Conservation (phyloP, 1,140 invertebrate genomes). For the Periplaneta americana region DNA sequence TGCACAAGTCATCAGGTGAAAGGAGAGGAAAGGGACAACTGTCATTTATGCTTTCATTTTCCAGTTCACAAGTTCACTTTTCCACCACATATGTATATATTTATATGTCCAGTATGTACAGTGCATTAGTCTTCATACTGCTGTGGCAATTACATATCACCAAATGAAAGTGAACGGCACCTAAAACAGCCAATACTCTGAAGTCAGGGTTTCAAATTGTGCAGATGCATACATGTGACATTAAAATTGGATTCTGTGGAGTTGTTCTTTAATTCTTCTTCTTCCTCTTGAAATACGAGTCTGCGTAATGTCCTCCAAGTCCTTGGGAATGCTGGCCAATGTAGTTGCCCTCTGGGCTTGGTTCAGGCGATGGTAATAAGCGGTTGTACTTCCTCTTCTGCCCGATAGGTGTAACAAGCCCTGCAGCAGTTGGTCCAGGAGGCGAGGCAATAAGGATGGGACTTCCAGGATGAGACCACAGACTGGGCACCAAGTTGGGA, state of each 20-base stretch:
- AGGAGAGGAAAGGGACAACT: neutral
- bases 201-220: neutral
- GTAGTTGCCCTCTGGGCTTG: constrained; percentile 45
- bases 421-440: constrained; percentile 13
- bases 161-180: neutral
- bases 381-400: constrained; percentile 45
- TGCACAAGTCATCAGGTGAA: neutral
- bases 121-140: neutral
- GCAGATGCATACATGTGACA: neutral
- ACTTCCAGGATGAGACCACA: constrained; percentile 20
- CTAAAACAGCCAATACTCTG: neutral
- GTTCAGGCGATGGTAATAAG: constrained; percentile 45
- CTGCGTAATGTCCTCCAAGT: constrained; percentile 50
- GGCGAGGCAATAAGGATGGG: constrained; percentile 15
- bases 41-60: neutral
- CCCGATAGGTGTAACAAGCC: constrained; percentile 34
- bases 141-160: neutral
- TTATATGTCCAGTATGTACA: neutral
- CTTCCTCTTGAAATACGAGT: constrained; percentile 45
- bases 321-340: constrained; percentile 53
- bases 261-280: constrained; percentile 32
- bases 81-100: no score
- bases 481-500: constrained; percentile 8
- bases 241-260: neutral
- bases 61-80: neutral